Base-by-base conservation (phyloP, 2,113 vertebrate species). In the Jaculus jaculus region DNA sequence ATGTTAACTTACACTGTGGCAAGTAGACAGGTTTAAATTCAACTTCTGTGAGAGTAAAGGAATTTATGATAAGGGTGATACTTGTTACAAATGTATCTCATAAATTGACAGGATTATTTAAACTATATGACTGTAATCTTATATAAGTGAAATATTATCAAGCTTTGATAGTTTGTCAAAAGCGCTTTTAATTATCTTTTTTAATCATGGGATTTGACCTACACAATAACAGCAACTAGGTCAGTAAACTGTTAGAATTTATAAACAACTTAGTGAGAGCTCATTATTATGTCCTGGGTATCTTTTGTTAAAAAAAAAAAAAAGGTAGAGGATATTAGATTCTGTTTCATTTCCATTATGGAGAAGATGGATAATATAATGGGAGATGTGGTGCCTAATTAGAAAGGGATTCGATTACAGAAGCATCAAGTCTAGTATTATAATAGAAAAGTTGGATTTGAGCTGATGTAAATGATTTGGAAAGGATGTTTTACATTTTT, bases 11-110 rank as follows among this genome's bases (percentile, higher is more conserved):
- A 87, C 12, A 42, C 10, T 30, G 30, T 47, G 23, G 28, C n/a
- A 61, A 89, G 39, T 32, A 71, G 32, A 90, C 4, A 7, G 18
- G 10, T 84, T 96, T 94, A 84, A 87, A 79, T 90, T 77, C 34
- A 79, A 69, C 68, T 85, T 84, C 24, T 17, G 5, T 54, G 63
- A 23, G 24, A 24, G 20, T 61, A 0, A 84, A 78, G 24, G 21
- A 69, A n/a, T 63, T 42, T 2, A 37, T 80, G 42, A 32, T n/a
- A 73, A 68, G 18, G 15, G 39, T 47, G 37, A n/a, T 20, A 74
- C 23, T 47, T 84, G 8, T 75, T 89, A 32, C 18, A 68, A 51
- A 73, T 24, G 61, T 2, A 92, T 7, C 72, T 82, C 8, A 54
- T 61, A 66, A 90, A 28, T 24, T 61, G 54, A 30, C 61, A 84